Conservation (phyloP, 2,888 invertebrate genomes). For the Lithosia quadra region DNA sequence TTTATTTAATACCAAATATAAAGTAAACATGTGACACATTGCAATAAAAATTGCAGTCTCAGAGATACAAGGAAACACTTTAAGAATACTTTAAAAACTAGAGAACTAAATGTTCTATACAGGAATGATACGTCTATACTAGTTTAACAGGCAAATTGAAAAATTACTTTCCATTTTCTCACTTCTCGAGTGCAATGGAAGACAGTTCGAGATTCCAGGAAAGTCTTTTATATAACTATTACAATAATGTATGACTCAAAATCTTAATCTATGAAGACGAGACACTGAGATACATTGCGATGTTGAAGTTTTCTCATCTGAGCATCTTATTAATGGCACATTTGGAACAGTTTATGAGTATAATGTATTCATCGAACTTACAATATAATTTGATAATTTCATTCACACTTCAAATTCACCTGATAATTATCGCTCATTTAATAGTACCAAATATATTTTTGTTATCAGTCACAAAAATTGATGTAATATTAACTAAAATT, state of each 20-base stretch:
- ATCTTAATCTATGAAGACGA: slow-evolving; percentile 47
- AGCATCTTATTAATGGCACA: slow-evolving; percentile 51
- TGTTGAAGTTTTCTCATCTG: slow-evolving; percentile 39
- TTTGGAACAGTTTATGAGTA: slow-evolving; percentile 55
- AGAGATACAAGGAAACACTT: slow-evolving; percentile 42
- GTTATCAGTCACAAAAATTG: slow-evolving; percentile 39
- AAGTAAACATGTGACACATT: slow-evolving; percentile 47
- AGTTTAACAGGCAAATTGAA: slow-evolving; percentile 50
- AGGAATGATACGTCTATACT: slow-evolving; percentile 52
- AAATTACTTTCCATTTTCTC: slow-evolving; percentile 33
- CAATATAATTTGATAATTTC: slow-evolving; percentile 38
- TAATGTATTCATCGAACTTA: slow-evolving; percentile 49
- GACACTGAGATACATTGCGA: slow-evolving; percentile 47
- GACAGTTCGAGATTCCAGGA: slow-evolving; percentile 51
- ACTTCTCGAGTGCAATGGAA: slow-evolving; percentile 46
- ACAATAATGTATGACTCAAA: slow-evolving; percentile 48
- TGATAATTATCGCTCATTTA: slow-evolving; percentile 24
- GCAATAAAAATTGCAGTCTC: slow-evolving; percentile 47
- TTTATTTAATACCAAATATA: slow-evolving; percentile 56
- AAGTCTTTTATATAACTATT: slow-evolving; percentile 39
- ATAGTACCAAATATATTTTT: slow-evolving; percentile 49
- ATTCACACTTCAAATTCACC: slow-evolving; percentile 46
- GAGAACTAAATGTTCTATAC: slow-evolving; percentile 39
- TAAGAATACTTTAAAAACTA: slow-evolving; percentile 36
- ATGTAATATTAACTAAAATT: slow-evolving; percentile 43